phyloP scores from a whole-genome alignment of 2,888 invertebrate genomes.

The Drosophila quinaria region DNA sequence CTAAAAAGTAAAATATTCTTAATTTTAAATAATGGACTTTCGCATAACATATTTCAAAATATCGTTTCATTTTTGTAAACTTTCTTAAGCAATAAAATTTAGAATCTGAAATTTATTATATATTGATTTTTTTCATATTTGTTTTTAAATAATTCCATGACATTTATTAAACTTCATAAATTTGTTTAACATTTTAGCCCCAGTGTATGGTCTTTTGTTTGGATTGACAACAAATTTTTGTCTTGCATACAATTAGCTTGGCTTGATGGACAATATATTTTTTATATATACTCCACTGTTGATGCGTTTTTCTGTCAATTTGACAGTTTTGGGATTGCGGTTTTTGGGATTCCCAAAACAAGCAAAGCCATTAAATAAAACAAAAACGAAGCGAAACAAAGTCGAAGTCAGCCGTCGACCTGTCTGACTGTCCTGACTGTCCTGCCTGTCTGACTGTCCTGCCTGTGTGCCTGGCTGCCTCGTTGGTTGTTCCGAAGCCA shows the following conservation, averaged over 20 bases:
- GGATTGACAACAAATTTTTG: constrained; percentile 23
- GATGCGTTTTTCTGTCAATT: constrained; percentile 62
- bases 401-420: constrained; percentile 30
- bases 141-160: too few relatives aligned
- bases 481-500: constrained; percentile 48
- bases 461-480: constrained; percentile 17
- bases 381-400: constrained; percentile 38
- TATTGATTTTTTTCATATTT: too few relatives aligned
- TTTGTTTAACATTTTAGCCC: background rate
- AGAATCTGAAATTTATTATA: too few relatives aligned
- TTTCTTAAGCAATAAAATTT: too few relatives aligned
- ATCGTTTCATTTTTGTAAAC: too few relatives aligned
- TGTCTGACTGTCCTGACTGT: constrained; percentile 17
- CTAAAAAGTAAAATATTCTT: too few relatives aligned
- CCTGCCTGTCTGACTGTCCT: background rate
- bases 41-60: too few relatives aligned
- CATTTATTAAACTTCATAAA: too few relatives aligned
- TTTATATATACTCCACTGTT: constrained; percentile 22
- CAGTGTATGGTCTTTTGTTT: constrained; percentile 29
- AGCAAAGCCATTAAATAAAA: constrained; percentile 61
- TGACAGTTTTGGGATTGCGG: constrained; percentile 66
- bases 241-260: constrained; percentile 56
- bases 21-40: too few relatives aligned
- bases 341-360: constrained; percentile 57
- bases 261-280: constrained; percentile 21